phyloP scores from a whole-genome alignment of 2,113 vertebrate genomes.

The Meleagris gallopavo region DNA sequence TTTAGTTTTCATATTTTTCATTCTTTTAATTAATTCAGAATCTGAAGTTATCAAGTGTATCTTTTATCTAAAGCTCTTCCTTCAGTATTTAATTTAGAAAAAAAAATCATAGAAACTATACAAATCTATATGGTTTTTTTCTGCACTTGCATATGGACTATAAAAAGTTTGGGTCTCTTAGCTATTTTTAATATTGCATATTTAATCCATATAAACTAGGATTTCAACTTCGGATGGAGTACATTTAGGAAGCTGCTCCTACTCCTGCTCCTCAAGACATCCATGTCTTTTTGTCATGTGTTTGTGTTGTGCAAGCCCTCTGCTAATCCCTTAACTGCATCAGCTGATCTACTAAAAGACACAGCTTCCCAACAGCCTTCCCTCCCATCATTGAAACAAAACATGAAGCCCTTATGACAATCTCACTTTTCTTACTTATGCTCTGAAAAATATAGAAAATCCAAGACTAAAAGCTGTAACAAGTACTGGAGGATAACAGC shows the following conservation, averaged over 20 bases:
- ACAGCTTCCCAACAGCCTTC: background rate
- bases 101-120: background rate
- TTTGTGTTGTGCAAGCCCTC: accelerated
- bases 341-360: accelerated
- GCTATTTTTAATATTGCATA: background rate
- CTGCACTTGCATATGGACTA: background rate
- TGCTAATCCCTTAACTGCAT: background rate
- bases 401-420: accelerated
- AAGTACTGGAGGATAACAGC: background rate
- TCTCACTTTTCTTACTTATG: background rate
- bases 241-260: background rate
- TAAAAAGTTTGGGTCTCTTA: background rate
- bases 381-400: background rate
- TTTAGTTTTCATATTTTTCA: background rate
- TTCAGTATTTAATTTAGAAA: background rate
- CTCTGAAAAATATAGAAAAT: background rate
- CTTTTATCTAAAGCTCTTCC: background rate
- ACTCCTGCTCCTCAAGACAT: background rate
- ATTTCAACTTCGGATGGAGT: background rate
- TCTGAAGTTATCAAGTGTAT: background rate
- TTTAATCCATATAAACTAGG: background rate
- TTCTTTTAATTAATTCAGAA: background rate
- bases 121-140: background rate
- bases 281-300: accelerated
- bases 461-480: accelerated